phyloP scores from a whole-genome alignment of 2,113 vertebrate species.

The Manacus vitellinus region DNA sequence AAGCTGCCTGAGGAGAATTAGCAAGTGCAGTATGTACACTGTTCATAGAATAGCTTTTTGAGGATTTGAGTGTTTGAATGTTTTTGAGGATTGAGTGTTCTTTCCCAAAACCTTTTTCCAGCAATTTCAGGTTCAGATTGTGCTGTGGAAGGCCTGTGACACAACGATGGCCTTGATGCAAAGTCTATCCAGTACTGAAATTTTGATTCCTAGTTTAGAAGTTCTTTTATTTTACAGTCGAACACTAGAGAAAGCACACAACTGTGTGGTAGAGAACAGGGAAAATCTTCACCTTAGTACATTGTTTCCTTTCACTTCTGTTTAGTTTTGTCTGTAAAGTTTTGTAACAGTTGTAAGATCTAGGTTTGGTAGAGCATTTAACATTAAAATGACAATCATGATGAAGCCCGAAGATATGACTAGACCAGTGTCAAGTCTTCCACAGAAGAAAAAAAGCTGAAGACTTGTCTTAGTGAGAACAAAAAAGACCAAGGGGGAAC shows the following conservation, averaged over 20 bases:
- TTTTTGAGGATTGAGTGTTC: neutral
- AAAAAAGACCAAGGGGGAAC: neutral
- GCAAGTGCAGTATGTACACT: neutral
- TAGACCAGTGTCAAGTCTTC: neutral
- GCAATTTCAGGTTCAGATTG: neutral
- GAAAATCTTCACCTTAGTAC: neutral
- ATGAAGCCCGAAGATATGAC: neutral
- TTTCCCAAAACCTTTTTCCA: neutral
- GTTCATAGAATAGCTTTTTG: neutral
- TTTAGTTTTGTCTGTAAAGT: neutral
- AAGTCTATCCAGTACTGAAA: neutral
- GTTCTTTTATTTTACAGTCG: neutral
- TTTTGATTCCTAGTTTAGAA: neutral
- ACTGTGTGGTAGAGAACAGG: neutral
- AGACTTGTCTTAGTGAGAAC: neutral
- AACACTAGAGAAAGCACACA: neutral
- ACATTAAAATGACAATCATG: neutral
- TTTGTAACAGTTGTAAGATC: neutral
- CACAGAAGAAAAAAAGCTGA: neutral
- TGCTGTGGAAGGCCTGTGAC: neutral
- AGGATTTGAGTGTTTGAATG: neutral
- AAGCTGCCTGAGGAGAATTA: neutral
- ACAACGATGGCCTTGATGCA: neutral
- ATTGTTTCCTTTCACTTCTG: neutral
- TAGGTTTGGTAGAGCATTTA: neutral